Base-by-base conservation (phyloP, 2,888 invertebrate species). In the Xiphydria camelus region DNA sequence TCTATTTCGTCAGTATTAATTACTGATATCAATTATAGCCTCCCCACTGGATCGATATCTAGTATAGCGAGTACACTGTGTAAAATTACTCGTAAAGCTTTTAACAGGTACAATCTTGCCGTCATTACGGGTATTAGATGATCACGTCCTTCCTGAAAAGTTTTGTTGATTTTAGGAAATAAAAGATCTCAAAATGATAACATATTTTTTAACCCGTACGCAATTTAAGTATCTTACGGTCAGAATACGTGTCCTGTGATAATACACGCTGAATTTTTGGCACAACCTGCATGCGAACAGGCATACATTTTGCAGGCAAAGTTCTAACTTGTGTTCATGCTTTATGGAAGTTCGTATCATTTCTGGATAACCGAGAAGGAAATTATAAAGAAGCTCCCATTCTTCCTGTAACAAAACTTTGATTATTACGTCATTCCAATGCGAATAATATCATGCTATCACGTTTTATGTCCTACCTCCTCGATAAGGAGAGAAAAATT, bases 341-440 rank as follows among this genome's bases (percentile, higher is more conserved):
- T 38, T 79, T 76, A 86, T 59, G 41, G 82, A 80, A 37, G 76
- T 80, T 10, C 77, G 76, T 25, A 90, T 64, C 7, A 86, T 59
- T n/a, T 78, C 70, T 1, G 88, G 86, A 64, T 85, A 84, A 12
- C 81, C 81, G 36, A 88, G 69, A 42, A 90, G 76, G 55, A 82
- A 88, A 51, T 83, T 85, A 64, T 82, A 88, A 29, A 89, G 68
- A 3, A 91, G 66, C 49, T 80, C 80, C 91, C 90, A 91, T 78
- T 91, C 90, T 59, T 89, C 87, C 89, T 89, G 70, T n/a, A 12
- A 81, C 78, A 62, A 55, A 59, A 53, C n/a, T n/a, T n/a, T n/a
- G n/a, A n/a, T n/a, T n/a, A n/a, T n/a, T n/a, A n/a, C n/a, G n/a
- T n/a, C n/a, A n/a, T n/a, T n/a, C n/a, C n/a, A n/a, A n/a, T n/a